Evolutionary conservation across 2,888 invertebrate genomes (phyloP).

Genomic region (Tiliacea aurago): DNA sequence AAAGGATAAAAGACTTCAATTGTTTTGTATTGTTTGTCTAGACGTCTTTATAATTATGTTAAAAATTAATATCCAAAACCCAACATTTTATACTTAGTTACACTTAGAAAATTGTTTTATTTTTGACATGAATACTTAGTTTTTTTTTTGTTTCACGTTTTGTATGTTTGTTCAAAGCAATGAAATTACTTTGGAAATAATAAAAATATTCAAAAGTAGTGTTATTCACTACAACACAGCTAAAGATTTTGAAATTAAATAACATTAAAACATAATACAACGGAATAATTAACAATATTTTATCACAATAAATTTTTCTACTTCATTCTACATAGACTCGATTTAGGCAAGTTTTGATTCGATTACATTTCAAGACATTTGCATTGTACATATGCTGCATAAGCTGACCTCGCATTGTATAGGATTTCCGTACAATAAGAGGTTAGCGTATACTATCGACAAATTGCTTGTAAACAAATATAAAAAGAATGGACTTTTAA

Average conservation of each 20-base stretch:
- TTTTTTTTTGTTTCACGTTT: too few species aligned
- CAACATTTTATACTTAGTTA: not conserved
- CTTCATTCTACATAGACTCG: conserved; percentile 50
- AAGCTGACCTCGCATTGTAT: too few species aligned
- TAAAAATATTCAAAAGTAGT: not conserved
- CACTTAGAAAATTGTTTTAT: not conserved
- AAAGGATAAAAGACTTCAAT: not conserved
- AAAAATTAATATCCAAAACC: not conserved
- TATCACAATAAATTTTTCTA: conserved; percentile 61
- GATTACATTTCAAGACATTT: not conserved
- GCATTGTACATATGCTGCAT: too few species aligned
- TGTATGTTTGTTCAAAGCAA: conserved; percentile 4
- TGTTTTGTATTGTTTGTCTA: not conserved
- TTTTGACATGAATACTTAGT: not conserved
- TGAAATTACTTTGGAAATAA: not conserved
- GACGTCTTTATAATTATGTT: not conserved
- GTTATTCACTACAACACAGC: conserved; percentile 9
- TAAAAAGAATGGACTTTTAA: not conserved
- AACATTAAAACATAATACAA: conserved; percentile 50
- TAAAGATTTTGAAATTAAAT: conserved; percentile 23
- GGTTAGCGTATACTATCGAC: too few species aligned
- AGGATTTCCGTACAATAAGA: too few species aligned
- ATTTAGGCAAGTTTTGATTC: conserved; percentile 22
- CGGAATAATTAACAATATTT: conserved; percentile 45
- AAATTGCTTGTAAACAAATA: not conserved